Percentiles rank a stretch among this genome's conserved stretches.
phyloP scores from a whole-genome alignment of 2,888 invertebrate species.

The Megastigmus dorsalis region DNA sequence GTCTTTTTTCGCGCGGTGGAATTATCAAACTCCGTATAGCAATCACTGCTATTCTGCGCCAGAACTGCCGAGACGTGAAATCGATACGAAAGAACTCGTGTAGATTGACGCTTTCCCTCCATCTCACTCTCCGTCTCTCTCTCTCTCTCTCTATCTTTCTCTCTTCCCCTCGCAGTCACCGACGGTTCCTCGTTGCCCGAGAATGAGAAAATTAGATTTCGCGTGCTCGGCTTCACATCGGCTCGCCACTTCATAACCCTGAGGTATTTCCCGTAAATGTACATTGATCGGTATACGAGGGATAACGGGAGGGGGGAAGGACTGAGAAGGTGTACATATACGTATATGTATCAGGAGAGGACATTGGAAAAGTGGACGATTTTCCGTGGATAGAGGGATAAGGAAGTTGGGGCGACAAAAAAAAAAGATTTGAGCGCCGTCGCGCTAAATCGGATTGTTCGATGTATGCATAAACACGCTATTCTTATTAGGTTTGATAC shows the following conservation, averaged over 20 bases:
- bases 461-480: no score
- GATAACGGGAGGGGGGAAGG: not conserved
- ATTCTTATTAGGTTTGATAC: no score
- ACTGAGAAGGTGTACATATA: not conserved
- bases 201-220: conserved; percentile 46
- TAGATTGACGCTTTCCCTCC: conserved; percentile 38
- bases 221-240: not conserved
- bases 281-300: not conserved
- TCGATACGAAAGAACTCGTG: conserved; percentile 53
- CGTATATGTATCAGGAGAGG: not conserved
- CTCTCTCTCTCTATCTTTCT: not conserved
- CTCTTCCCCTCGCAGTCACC: not conserved
- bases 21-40: conserved; percentile 38
- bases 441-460: not conserved
- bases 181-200: not conserved
- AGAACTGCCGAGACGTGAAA: conserved; percentile 46
- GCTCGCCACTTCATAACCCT: conserved; percentile 3
- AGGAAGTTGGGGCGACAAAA: not conserved
- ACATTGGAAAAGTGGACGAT: conserved; percentile 1
- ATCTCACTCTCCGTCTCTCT: not conserved
- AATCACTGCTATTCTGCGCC: conserved; percentile 16
- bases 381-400: not conserved
- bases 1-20: not conserved
- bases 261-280: conserved; percentile 11
- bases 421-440: not conserved